Conservation (phyloP, 2,113 vertebrate genomes). For the Peromyscus leucopus region DNA sequence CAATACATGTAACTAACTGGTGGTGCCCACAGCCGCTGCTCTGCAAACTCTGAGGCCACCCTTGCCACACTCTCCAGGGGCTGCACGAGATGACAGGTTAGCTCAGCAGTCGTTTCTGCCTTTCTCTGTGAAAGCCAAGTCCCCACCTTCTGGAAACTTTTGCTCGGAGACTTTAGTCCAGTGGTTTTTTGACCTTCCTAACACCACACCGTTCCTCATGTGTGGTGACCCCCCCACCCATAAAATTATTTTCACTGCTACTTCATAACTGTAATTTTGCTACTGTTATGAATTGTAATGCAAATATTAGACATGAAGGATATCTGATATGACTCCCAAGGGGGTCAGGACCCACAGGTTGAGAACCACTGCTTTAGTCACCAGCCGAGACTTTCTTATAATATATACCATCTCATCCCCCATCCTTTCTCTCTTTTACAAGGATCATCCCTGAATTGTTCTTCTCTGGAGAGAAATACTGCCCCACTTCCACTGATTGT, state of each 20-base stretch:
- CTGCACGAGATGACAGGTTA: not conserved
- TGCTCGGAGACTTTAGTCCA: not conserved
- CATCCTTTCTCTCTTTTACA: not conserved
- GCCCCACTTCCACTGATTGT: not conserved
- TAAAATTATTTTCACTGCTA: not conserved
- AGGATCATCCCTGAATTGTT: not conserved
- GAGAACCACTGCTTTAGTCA: not conserved
- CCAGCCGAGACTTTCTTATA: not conserved
- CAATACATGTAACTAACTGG: not conserved
- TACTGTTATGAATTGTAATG: not conserved
- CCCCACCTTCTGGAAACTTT: not conserved
- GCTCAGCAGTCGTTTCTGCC: not conserved
- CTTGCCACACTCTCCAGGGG: not conserved
- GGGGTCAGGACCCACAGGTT: not conserved
- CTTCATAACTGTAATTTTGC: not conserved
- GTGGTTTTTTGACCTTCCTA: not conserved
- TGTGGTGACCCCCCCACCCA: not conserved
- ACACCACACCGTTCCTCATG: not conserved
- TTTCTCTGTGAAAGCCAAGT: not conserved
- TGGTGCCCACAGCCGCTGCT: not conserved
- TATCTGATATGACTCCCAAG: not conserved
- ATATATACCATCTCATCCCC: not conserved
- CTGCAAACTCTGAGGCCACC: not conserved
- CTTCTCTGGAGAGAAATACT: not conserved
- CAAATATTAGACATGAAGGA: not conserved